Conservation (phyloP, 2,888 invertebrate genomes). For the Crocallis elinguaria region DNA sequence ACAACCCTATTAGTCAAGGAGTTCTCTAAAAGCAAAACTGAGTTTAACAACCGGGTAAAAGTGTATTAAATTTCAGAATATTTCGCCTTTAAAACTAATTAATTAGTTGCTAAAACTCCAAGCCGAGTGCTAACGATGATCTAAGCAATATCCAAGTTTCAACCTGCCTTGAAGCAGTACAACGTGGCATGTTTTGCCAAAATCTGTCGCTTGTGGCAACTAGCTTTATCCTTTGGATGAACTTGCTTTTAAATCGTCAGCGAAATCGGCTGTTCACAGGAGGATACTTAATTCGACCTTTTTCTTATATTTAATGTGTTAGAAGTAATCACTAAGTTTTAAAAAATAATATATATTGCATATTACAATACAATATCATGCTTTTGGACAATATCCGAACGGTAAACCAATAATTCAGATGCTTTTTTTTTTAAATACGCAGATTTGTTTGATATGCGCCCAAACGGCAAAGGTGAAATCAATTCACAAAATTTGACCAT, state of each 20-base stretch:
- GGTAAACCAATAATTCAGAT: no score
- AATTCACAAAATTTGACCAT: no score
- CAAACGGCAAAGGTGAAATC: no score
- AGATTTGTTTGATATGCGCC: no score
- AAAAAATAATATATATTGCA: no score
- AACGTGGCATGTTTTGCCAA: conserved; percentile 41
- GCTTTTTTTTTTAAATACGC: no score
- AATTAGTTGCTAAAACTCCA: conserved; percentile 63
- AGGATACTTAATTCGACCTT: no score
- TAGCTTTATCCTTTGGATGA: neutral
- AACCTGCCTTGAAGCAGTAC: conserved; percentile 41
- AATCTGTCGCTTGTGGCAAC: conserved; percentile 26
- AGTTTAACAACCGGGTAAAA: conserved; percentile 48
- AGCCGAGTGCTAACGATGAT: conserved; percentile 64
- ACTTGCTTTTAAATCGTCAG: neutral
- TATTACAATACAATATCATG: no score
- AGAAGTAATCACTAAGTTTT: no score
- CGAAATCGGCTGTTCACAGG: no score
- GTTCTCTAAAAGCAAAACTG: conserved; percentile 42
- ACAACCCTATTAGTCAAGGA: conserved; percentile 43
- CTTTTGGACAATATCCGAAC: no score
- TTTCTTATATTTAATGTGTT: no score
- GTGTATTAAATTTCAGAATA: conserved; percentile 59
- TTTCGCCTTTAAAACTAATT: conserved; percentile 57
- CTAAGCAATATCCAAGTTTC: conserved; percentile 63